Conservation (phyloP, 2,113 vertebrate species). For the Cinclus mexicanus region DNA sequence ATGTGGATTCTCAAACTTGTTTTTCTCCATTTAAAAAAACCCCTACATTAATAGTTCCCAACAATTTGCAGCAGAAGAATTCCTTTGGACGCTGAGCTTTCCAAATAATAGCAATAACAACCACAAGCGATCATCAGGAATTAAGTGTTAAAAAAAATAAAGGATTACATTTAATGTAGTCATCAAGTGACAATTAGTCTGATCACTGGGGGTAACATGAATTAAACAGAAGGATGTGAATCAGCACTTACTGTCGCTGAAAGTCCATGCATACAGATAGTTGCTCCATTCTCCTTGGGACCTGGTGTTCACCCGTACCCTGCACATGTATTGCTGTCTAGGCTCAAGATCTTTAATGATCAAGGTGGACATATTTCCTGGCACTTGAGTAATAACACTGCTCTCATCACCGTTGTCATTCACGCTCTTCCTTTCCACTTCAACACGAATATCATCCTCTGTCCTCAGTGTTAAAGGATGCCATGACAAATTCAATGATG, state of each 20-base stretch:
- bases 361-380: conserved; percentile 75
- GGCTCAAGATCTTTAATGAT: conserved; percentile 76
- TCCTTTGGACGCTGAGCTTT: neutral
- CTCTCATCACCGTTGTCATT: conserved; percentile 39
- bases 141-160: neutral
- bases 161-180: neutral
- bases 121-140: neutral
- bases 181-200: neutral
- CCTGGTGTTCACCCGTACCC: conserved; percentile 78
- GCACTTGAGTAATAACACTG: conserved; percentile 64
- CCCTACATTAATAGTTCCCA: neutral
- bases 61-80: neutral
- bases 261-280: conserved; percentile 82
- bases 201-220: neutral
- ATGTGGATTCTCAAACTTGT: neutral
- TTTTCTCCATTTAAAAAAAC: neutral
- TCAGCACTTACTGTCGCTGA: conserved; percentile 82
- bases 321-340: conserved; percentile 81
- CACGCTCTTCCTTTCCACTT: conserved; percentile 76
- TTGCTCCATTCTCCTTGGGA: conserved; percentile 80
- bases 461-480: conserved; percentile 69
- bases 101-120: neutral
- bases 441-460: conserved; percentile 78
- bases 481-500: conserved; percentile 83
- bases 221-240: neutral